phyloP scores from a whole-genome alignment of 2,113 vertebrate genomes.

The Oriolus oriolus region DNA sequence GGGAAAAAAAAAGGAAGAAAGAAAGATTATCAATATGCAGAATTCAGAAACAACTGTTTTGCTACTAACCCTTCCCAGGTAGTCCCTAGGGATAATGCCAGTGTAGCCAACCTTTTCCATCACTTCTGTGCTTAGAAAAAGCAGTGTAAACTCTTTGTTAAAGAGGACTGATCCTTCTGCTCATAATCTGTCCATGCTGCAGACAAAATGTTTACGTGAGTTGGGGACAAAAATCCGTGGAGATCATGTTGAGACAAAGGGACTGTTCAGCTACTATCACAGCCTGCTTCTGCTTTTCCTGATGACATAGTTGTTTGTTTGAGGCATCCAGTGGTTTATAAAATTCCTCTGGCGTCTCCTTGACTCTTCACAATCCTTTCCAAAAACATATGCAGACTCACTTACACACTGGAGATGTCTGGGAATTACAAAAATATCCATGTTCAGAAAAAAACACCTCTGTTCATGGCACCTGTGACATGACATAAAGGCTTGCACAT shows the following conservation, averaged over 20 bases:
- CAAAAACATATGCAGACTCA: background rate
- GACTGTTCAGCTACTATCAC: background rate
- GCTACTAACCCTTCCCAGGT: background rate
- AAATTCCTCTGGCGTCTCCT: background rate
- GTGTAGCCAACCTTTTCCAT: background rate
- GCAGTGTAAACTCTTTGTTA: background rate
- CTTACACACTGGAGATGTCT: background rate
- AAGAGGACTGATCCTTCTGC: background rate
- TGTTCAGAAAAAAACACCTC: background rate
- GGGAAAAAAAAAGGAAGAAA: background rate
- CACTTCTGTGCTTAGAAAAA: background rate
- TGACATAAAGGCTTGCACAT: accelerated
- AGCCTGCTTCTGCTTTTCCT: background rate
- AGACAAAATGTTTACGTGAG: background rate
- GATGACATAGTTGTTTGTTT: background rate
- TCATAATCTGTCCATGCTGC: background rate
- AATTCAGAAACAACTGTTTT: background rate
- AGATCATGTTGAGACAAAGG: background rate
- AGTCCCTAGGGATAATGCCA: background rate
- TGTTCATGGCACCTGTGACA: background rate
- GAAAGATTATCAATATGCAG: accelerated
- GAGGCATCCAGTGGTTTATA: background rate
- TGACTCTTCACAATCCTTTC: background rate
- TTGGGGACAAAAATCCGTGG: background rate
- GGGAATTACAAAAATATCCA: background rate